phyloP scores from a whole-genome alignment of 1,140 invertebrate genomes.

The Camponotus vicinus region DNA sequence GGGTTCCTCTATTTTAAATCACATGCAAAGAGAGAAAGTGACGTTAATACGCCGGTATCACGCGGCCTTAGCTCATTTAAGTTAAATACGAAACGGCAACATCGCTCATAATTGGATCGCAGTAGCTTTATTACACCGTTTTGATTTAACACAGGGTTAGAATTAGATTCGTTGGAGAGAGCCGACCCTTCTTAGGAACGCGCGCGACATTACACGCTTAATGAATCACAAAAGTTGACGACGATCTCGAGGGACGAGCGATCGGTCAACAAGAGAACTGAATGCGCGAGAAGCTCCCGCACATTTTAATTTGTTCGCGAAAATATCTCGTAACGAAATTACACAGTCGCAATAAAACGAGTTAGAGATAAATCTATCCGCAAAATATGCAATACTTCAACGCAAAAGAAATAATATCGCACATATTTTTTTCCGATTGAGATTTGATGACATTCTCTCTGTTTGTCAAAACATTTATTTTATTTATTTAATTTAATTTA shows the following conservation, averaged over 20 bases:
- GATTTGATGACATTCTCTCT: not conserved
- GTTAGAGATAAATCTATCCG: not conserved
- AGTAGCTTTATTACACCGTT: slow-evolving; percentile 63
- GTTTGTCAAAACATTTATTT: too few relatives aligned
- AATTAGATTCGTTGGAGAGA: slow-evolving; percentile 62
- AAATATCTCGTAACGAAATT: slow-evolving; percentile 13
- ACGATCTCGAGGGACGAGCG: slow-evolving; percentile 60
- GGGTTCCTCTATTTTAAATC: not conserved
- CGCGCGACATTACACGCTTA: slow-evolving; percentile 44
- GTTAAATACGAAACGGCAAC: slow-evolving; percentile 58
- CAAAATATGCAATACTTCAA: not conserved
- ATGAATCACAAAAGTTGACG: slow-evolving; percentile 72
- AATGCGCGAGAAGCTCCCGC: slow-evolving; percentile 39
- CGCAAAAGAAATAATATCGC: not conserved
- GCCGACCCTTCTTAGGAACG: not conserved
- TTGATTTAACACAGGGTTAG: slow-evolving; percentile 68
- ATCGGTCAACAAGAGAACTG: slow-evolving; percentile 67
- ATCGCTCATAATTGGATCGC: slow-evolving; percentile 70
- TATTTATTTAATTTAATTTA: too few relatives aligned
- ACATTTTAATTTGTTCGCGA: not conserved
- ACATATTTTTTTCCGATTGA: not conserved
- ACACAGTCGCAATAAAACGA: not conserved
- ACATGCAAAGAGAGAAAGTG: slow-evolving; percentile 24
- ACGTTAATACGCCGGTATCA: slow-evolving; percentile 24
- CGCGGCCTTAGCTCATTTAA: slow-evolving; percentile 63